Percentiles rank a stretch among this genome's conserved stretches.
Conservation (phyloP, 1,140 invertebrate genomes). For the Panagrolaimus sp. region DNA sequence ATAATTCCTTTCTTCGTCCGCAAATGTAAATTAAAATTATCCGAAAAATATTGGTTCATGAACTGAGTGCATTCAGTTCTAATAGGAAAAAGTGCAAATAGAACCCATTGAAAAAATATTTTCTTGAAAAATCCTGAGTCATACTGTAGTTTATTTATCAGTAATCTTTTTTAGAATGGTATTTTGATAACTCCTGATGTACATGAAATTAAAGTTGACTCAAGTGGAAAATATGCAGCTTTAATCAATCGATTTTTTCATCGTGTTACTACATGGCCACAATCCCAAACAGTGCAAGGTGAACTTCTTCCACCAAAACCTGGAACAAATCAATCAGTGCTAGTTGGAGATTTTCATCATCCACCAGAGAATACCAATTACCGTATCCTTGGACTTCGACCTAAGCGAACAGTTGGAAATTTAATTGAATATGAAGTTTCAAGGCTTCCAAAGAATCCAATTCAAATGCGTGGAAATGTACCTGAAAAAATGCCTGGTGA, state of each 20-base stretch:
- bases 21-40: neutral
- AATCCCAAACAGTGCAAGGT: neutral
- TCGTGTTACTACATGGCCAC: neutral
- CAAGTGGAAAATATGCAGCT: neutral
- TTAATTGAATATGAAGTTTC: slow-evolving; percentile 22
- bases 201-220: neutral
- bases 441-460: neutral
- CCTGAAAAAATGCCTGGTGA: neutral
- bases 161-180: neutral
- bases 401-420: neutral
- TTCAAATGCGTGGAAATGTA: slow-evolving; percentile 14
- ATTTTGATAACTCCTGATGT: neutral
- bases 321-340: slow-evolving; percentile 6
- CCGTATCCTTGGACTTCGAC: slow-evolving; percentile 19
- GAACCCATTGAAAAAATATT: neutral
- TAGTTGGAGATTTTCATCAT: slow-evolving; percentile 19
- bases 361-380: neutral
- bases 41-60: neutral
- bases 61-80: neutral
- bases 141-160: neutral
- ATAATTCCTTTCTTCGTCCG: too few relatives aligned
- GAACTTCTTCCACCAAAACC: neutral
- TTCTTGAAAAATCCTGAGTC: neutral
- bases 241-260: neutral
- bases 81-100: neutral